phyloP scores from a whole-genome alignment of 2,113 vertebrate genomes.

The Rhinichthys klamathensis region DNA sequence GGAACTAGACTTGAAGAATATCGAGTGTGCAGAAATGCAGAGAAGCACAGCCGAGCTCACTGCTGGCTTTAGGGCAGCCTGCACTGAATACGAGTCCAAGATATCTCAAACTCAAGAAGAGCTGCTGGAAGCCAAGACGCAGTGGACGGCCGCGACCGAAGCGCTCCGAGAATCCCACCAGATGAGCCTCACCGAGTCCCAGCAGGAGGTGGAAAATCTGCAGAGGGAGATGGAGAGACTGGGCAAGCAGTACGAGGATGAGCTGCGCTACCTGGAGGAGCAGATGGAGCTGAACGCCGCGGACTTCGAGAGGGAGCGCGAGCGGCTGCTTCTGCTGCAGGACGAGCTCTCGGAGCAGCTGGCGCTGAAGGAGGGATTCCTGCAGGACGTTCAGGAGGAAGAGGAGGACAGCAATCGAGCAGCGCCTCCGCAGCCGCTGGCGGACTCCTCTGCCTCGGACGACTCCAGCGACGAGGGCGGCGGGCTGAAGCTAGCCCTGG shows the following conservation, averaged over 20 bases:
- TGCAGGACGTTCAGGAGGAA: slow-evolving; percentile 74
- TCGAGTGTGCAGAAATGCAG: slow-evolving; percentile 66
- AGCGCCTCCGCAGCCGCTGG: slow-evolving; percentile 49
- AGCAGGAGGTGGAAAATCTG: slow-evolving; percentile 80
- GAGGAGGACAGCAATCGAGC: slow-evolving; percentile 70
- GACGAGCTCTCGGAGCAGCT: slow-evolving; percentile 77
- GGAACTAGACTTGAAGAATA: slow-evolving; percentile 73
- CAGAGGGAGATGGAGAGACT: slow-evolving; percentile 79
- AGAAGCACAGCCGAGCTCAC: slow-evolving; percentile 69
- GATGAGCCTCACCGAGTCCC: slow-evolving; percentile 75
- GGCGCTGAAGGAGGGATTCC: slow-evolving; percentile 76
- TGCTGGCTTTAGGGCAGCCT: slow-evolving; percentile 72
- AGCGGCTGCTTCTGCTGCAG: slow-evolving; percentile 76
- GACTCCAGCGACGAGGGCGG: slow-evolving; percentile 71
- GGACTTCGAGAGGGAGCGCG: slow-evolving; percentile 81
- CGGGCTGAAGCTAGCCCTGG: slow-evolving; percentile 74
- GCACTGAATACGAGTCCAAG: slow-evolving; percentile 74
- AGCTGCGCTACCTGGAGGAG: slow-evolving; percentile 80
- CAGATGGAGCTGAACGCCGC: slow-evolving; percentile 70
- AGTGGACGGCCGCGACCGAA: slow-evolving; percentile 72
- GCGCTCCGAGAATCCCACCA: slow-evolving; percentile 78
- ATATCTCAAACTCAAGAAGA: slow-evolving; percentile 77
- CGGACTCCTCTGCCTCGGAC: not conserved
- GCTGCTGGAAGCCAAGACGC: slow-evolving; percentile 71
- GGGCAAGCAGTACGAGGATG: slow-evolving; percentile 78